A percentile compares a stretch with the other conserved stretches of the same genome.
Evolutionary conservation across 2,888 invertebrate species (phyloP).

Genomic region (Sturmia bella): DNA sequence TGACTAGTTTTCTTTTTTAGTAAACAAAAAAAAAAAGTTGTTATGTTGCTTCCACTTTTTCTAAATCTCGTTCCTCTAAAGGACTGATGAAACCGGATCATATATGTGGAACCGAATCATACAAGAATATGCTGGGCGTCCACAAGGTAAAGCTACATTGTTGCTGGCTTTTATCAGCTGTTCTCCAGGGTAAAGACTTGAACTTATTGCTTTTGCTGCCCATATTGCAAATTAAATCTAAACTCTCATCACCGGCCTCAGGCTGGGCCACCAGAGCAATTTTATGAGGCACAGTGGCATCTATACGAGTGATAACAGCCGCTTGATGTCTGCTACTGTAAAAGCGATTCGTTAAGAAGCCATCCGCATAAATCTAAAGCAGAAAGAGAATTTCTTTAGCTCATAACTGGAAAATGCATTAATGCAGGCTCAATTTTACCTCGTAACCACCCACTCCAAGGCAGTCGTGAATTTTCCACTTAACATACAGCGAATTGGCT

Average conservation of each 20-base stretch:
- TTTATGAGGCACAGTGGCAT: conserved; percentile 76
- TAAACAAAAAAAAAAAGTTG: conserved; percentile 18
- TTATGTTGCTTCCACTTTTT: not conserved
- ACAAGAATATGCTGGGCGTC: conserved; percentile 76
- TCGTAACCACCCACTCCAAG: conserved; percentile 79
- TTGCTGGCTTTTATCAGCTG: conserved; percentile 68
- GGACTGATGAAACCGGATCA: not conserved
- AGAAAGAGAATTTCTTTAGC: not conserved
- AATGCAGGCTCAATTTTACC: conserved; percentile 70
- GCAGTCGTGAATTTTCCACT: conserved; percentile 77
- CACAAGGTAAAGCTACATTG: conserved; percentile 67
- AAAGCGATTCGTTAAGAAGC: conserved; percentile 78
- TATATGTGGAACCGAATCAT: conserved; percentile 72
- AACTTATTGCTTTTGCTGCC: conserved; percentile 35
- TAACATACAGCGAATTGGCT: conserved; percentile 76
- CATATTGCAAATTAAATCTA: conserved; percentile 46
- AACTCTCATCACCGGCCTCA: conserved; percentile 51
- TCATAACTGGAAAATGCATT: not conserved
- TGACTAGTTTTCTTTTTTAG: conserved; percentile 64
- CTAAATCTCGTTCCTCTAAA: conserved; percentile 34
- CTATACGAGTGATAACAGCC: conserved; percentile 77
- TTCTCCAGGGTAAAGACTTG: conserved; percentile 68
- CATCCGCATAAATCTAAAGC: conserved; percentile 79
- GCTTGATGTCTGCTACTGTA: conserved; percentile 76
- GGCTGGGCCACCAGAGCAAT: conserved; percentile 77